phyloP scores from a whole-genome alignment of 2,113 vertebrate genomes.

The Chlamydotis undulata region DNA sequence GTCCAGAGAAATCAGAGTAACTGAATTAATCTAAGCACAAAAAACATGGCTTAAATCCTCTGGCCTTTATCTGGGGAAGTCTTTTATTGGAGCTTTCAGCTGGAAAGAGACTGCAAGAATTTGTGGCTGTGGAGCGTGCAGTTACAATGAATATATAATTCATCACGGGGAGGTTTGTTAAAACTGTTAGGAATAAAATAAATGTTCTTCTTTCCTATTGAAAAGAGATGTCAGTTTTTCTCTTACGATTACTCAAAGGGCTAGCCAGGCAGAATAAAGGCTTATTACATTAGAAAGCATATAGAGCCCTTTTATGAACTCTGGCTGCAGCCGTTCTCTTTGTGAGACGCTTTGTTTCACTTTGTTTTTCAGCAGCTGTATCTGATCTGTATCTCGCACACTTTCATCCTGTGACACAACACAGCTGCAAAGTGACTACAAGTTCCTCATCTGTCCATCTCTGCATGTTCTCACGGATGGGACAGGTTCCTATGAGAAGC shows the following conservation, averaged over 20 bases:
- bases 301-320: slow-evolving; percentile 70
- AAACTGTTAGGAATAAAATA: slow-evolving; percentile 50
- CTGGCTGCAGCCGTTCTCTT: slow-evolving; percentile 51
- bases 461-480: background rate
- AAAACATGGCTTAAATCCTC: slow-evolving; percentile 28
- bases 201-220: slow-evolving; percentile 47
- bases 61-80: slow-evolving; percentile 47
- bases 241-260: slow-evolving; percentile 5
- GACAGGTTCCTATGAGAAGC: slow-evolving; percentile 12
- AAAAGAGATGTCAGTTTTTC: slow-evolving; percentile 49
- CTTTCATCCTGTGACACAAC: slow-evolving; percentile 62
- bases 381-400: slow-evolving; percentile 46
- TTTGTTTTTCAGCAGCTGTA: slow-evolving; percentile 67
- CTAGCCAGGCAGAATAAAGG: slow-evolving; percentile 57
- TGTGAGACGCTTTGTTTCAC: slow-evolving; percentile 56
- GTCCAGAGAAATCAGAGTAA: slow-evolving; percentile 12
- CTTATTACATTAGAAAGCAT: slow-evolving; percentile 54
- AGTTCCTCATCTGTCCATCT: slow-evolving; percentile 18
- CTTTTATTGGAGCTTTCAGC: slow-evolving; percentile 50
- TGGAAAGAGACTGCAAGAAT: slow-evolving; percentile 47
- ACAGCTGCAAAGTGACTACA: slow-evolving; percentile 45
- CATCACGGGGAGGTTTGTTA: slow-evolving; percentile 50
- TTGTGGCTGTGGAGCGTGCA: slow-evolving; percentile 13
- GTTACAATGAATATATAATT: slow-evolving; percentile 57
- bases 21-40: slow-evolving; percentile 36